phyloP scores from a whole-genome alignment of 2,888 invertebrate species.

The Agrilus biguttatus region DNA sequence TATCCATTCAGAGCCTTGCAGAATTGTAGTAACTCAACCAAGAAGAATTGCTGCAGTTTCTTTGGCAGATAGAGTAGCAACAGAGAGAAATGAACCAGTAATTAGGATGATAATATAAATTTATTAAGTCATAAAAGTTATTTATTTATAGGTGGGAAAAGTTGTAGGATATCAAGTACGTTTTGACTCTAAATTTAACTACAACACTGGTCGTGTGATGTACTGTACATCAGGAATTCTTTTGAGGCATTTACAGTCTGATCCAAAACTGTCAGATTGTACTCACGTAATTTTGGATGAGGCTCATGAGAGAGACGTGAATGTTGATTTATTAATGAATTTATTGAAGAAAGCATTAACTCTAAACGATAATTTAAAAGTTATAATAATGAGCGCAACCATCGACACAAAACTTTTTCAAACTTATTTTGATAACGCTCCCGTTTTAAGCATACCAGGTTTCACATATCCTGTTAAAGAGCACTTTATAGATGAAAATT shows the following conservation, averaged over 20 bases:
- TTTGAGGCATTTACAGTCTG: slow-evolving; percentile 28
- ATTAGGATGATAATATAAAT: slow-evolving; percentile 6
- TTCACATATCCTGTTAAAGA: slow-evolving; percentile 45
- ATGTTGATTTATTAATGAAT: slow-evolving; percentile 49
- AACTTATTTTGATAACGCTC: slow-evolving; percentile 34
- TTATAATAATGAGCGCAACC: slow-evolving; percentile 63
- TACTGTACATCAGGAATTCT: slow-evolving; percentile 54
- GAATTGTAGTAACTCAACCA: slow-evolving; percentile 51
- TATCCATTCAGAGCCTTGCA: slow-evolving; percentile 32
- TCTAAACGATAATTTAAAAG: slow-evolving; percentile 38
- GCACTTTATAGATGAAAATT: slow-evolving; percentile 40
- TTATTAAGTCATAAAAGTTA: background rate
- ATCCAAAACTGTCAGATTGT: slow-evolving; percentile 37
- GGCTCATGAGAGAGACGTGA: slow-evolving; percentile 56
- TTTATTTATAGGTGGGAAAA: slow-evolving; percentile 37
- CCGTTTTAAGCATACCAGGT: slow-evolving; percentile 32
- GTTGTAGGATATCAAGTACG: slow-evolving; percentile 55
- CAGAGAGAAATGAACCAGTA: slow-evolving; percentile 45
- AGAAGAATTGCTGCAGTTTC: slow-evolving; percentile 54
- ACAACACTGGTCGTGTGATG: slow-evolving; percentile 42
- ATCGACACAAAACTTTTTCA: slow-evolving; percentile 47
- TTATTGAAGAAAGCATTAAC: slow-evolving; percentile 40
- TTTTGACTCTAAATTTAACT: slow-evolving; percentile 37
- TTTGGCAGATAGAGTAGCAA: slow-evolving; percentile 47
- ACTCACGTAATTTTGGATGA: slow-evolving; percentile 60